A percentile compares a stretch with the other conserved stretches of the same genome.
These are phyloP conservation scores for Aradophagus sp. DNA, from an alignment of 1,140 invertebrate genomes.

Conservation along the genomic window DNA sequence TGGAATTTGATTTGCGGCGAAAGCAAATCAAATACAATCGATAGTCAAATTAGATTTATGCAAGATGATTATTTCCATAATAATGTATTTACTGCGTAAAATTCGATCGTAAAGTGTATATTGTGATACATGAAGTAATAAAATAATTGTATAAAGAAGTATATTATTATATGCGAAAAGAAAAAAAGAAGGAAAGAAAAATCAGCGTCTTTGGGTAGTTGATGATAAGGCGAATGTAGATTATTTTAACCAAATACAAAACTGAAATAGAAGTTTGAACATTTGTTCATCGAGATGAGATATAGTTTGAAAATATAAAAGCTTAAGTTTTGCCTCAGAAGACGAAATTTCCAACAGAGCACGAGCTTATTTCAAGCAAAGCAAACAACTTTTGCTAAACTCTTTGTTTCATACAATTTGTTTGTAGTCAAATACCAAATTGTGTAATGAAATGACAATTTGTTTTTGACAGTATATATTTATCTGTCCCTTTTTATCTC, in stretches of 20 bases:
- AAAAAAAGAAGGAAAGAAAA: too few species aligned
- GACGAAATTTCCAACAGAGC: constrained; percentile 59
- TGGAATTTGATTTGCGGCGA: constrained; percentile 24
- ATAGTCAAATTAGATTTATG: constrained; percentile 56
- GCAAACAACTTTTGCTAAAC: constrained; percentile 25
- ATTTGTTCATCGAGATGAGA: constrained; percentile 57
- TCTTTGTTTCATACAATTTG: constrained; percentile 8
- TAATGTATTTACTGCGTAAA: constrained; percentile 59
- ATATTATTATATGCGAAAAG: constrained; percentile 53
- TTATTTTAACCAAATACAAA: constrained; percentile 62
- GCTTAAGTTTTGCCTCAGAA: constrained; percentile 58
- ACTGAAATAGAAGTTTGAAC: constrained; percentile 57
- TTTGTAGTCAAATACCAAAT: constrained; percentile 43
- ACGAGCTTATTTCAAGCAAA: constrained; percentile 57
- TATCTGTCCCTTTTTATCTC: too few species aligned
- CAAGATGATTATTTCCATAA: constrained; percentile 53
- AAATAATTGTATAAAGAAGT: constrained; percentile 64
- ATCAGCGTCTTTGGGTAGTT: constrained; percentile 44
- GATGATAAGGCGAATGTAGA: constrained; percentile 47
- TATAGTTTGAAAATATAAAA: constrained; percentile 60
- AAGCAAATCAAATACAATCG: constrained; percentile 40
- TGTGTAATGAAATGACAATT: constrained; percentile 35
- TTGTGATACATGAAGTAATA: constrained; percentile 65
- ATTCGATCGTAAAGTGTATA: constrained; percentile 60
- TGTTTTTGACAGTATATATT: too few species aligned